phyloP scores from a whole-genome alignment of 2,113 vertebrate genomes.

The Mus pahari region DNA sequence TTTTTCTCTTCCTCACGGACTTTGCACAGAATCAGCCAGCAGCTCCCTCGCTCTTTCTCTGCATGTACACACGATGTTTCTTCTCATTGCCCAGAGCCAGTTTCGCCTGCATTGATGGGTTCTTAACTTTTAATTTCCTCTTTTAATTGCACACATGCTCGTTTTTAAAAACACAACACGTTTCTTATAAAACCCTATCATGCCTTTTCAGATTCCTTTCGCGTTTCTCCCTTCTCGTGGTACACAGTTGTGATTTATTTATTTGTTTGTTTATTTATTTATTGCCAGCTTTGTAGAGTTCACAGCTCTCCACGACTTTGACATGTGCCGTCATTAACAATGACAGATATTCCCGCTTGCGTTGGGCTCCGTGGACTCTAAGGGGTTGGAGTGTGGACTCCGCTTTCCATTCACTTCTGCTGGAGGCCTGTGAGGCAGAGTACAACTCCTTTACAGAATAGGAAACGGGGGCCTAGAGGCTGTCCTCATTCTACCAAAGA shows the following conservation, averaged over 20 bases:
- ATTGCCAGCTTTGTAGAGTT: constrained; percentile 17
- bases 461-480: constrained; percentile 28
- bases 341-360: constrained; percentile 13
- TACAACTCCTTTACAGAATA: constrained; percentile 7
- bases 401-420: not conserved
- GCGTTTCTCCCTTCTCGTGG: not conserved
- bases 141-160: constrained; percentile 39
- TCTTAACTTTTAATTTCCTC: constrained; percentile 47
- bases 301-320: not conserved
- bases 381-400: not conserved
- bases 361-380: not conserved
- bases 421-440: not conserved
- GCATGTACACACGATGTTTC: not conserved
- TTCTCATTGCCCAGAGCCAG: constrained; percentile 15
- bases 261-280: not conserved
- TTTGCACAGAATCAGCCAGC: not conserved
- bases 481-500: not conserved
- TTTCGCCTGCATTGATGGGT: not conserved
- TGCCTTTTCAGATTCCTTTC: not conserved
- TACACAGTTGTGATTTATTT: constrained; percentile 37
- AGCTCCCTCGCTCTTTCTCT: not conserved
- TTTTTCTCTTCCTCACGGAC: not conserved
- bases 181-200: constrained; percentile 7
- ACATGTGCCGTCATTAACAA: constrained; percentile 7
- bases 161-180: not conserved